Evolutionary conservation across 2,113 vertebrate species (phyloP), one percentile per base, ranked within the genome.

Genomic region (Hippocampus barbouri): DNA sequence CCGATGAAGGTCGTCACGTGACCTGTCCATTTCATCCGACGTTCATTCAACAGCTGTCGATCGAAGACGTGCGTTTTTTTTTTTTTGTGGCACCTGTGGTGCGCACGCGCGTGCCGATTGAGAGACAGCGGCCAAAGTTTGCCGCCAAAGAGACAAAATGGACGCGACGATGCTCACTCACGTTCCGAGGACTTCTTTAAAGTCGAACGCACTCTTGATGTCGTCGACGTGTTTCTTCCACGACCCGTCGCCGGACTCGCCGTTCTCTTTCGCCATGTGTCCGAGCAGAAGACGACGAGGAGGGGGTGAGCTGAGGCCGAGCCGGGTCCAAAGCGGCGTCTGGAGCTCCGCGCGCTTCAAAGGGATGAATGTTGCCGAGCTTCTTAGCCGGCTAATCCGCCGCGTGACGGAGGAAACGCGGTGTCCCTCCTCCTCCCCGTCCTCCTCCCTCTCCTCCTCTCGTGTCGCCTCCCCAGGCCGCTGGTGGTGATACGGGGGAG

Each of bases 101-200:
- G 57, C 12, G 7, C 3, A 51, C 40, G 23, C 2, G 27, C 20
- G n/a, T 15, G 30, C 18, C 30, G n/a, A 14, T 6, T 15, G 8
- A 45, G 1, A 1, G 4, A 4, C 25, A 6, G 16, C 57, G 34
- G 34, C 14, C 14, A 51, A 53, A 69, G 18, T 54, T 38, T 56
- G 21, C 51, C 49, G 30, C 25, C n/a, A 0, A 68, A 30, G 53
- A 1, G 53, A 6, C 11, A n/a, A 43, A 38, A 56, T 69, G 68
- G 21, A 25, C 10, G 34, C 9, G 34, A 10, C 9, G 21, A 54
- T 0, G 69, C 56, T 92, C 16, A 96, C 97, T 95, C 91, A 98
- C 97, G 97, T 98, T 75, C 97, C 97, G 76, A 98, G 94, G 83
- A 96, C 95, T 94, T 98, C 96, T 87, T 97, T 98, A 89, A 98